phyloP scores from a whole-genome alignment of 2,797 vertebrate species.

The Sebastes ruberrimus region DNA sequence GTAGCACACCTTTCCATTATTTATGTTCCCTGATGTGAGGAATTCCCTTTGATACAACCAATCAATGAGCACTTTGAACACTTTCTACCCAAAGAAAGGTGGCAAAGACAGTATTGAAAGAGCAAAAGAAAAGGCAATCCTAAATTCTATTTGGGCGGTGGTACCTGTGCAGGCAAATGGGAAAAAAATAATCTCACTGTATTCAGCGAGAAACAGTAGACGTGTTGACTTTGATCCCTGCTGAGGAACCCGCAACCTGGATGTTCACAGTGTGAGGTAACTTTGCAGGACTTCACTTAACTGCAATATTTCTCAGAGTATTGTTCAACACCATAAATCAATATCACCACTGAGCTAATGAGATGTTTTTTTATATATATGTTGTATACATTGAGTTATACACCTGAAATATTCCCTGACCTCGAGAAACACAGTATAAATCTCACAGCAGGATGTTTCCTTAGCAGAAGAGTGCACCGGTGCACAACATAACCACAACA shows the following conservation, averaged over 20 bases:
- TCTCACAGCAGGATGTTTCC: slow-evolving; percentile 28
- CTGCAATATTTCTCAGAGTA: not conserved
- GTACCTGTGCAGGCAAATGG: not conserved
- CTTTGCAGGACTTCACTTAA: not conserved
- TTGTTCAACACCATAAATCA: slow-evolving; percentile 9
- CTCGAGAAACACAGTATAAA: slow-evolving; percentile 5
- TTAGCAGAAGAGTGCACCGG: not conserved
- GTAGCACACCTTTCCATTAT: slow-evolving; percentile 81
- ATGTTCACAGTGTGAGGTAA: slow-evolving; percentile 16
- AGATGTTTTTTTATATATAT: not conserved
- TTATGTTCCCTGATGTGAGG: slow-evolving; percentile 77
- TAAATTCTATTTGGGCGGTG: slow-evolving; percentile 31
- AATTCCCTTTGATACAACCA: slow-evolving; percentile 81
- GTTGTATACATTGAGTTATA: not conserved
- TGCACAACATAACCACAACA: not conserved
- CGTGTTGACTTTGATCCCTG: slow-evolving; percentile 30
- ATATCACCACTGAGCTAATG: slow-evolving; percentile 10
- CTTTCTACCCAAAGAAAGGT: slow-evolving; percentile 58
- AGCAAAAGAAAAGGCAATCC: slow-evolving; percentile 29
- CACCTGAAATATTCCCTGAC: slow-evolving; percentile 5
- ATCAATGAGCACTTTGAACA: slow-evolving; percentile 72
- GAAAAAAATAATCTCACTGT: not conserved
- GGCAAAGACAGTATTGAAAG: slow-evolving; percentile 50
- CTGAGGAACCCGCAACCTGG: not conserved
- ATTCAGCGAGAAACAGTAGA: not conserved